Evolutionary conservation across 2,888 invertebrate species (phyloP).

Genomic region (Anaspis maculata): DNA sequence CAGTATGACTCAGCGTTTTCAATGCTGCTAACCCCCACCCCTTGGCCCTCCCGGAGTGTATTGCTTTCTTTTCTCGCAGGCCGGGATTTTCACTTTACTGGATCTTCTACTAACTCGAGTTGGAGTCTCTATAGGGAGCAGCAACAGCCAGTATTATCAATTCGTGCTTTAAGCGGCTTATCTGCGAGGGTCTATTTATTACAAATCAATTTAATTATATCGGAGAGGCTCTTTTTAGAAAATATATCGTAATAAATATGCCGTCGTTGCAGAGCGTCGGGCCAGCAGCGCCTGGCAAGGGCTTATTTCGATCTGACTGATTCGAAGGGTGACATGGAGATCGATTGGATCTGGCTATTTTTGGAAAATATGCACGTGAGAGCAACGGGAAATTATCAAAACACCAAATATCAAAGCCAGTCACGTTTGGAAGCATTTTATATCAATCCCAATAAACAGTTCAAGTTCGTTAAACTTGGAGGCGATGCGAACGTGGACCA

Average conservation of each 20-base stretch:
- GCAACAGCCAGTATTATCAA: background rate
- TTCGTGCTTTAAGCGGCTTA: no score
- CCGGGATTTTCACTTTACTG: slow-evolving; percentile 12
- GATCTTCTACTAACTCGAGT: no score
- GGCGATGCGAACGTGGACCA: slow-evolving; percentile 50
- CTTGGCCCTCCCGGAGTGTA: no score
- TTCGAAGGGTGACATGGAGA: slow-evolving; percentile 40
- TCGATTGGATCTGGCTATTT: slow-evolving; percentile 48
- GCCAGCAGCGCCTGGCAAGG: slow-evolving; percentile 14
- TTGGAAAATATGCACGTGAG: slow-evolving; percentile 46
- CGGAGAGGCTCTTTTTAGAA: no score
- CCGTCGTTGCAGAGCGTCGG: slow-evolving; percentile 14
- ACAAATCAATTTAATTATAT: no score
- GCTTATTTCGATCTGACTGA: slow-evolving; percentile 40
- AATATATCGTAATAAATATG: no score
- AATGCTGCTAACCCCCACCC: slow-evolving; percentile 6
- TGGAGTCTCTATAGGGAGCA: no score
- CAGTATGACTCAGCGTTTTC: slow-evolving; percentile 15
- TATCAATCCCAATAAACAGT: slow-evolving; percentile 47
- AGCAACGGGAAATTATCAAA: slow-evolving; percentile 41
- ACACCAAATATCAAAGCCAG: slow-evolving; percentile 36
- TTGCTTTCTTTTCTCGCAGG: slow-evolving; percentile 12
- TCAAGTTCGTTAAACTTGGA: slow-evolving; percentile 45
- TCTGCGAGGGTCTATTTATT: no score
- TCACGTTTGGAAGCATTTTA: slow-evolving; percentile 45